phyloP scores from a whole-genome alignment of 2,797 vertebrate genomes.

The Rhincodon typus region DNA sequence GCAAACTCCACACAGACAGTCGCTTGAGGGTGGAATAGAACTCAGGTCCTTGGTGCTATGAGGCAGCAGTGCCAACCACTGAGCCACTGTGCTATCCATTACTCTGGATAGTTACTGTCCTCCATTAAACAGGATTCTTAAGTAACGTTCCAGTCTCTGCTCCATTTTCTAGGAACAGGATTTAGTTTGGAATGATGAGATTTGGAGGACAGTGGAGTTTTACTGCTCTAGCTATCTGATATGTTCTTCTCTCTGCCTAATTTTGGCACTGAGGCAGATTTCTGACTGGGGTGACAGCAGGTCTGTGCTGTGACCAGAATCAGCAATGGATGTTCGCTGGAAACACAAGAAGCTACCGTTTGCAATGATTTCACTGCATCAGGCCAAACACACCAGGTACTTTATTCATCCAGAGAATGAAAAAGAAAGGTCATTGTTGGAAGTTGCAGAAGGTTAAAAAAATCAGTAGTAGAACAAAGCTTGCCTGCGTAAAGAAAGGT shows the following conservation, averaged over 20 bases:
- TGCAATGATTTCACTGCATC: neutral
- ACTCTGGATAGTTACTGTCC: neutral
- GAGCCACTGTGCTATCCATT: too few relatives aligned
- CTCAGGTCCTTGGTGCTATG: too few relatives aligned
- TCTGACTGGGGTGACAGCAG: too few relatives aligned
- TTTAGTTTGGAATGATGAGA: neutral
- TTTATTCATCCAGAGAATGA: neutral
- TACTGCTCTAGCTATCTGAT: neutral
- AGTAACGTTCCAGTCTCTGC: neutral
- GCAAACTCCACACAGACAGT: too few relatives aligned
- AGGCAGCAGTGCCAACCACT: too few relatives aligned
- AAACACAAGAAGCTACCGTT: neutral
- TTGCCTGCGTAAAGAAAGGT: too few relatives aligned
- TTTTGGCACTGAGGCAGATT: too few relatives aligned
- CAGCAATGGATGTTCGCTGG: neutral
- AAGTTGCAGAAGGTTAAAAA: neutral
- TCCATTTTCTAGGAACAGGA: neutral
- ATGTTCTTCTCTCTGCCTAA: neutral
- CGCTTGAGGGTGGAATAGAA: too few relatives aligned
- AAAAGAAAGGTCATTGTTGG: neutral
- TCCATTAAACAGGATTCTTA: neutral
- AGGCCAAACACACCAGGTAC: neutral
- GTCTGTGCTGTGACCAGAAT: neutral
- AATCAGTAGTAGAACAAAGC: neutral
- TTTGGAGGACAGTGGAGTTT: neutral